phyloP scores from a whole-genome alignment of 2,797 vertebrate genomes.

The Notoglanidium macrostoma region DNA sequence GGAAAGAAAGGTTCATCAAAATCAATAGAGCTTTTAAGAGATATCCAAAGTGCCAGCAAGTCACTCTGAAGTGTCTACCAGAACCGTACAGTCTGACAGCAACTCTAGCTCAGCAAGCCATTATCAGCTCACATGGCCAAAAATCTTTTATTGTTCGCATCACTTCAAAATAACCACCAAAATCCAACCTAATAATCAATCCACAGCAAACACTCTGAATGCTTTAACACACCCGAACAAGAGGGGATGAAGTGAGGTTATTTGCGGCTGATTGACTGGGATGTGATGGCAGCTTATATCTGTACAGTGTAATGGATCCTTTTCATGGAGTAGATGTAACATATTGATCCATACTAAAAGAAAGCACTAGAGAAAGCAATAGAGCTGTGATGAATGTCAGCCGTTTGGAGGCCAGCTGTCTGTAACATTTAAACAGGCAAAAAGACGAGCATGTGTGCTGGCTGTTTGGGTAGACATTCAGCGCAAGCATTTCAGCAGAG shows the following conservation, averaged over 20 bases:
- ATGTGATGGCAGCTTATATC: constrained; percentile 18
- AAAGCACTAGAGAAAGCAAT: constrained; percentile 21
- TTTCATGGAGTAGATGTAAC: constrained; percentile 38
- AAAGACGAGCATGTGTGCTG: constrained; percentile 43
- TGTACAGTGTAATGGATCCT: constrained; percentile 31
- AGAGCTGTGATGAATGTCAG: constrained; percentile 19
- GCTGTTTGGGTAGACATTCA: constrained; percentile 4
- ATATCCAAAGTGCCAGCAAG: constrained; percentile 18
- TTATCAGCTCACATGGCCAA: constrained; percentile 18
- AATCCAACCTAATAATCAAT: constrained; percentile 27
- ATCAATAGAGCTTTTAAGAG: constrained; percentile 28
- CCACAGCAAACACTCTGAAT: not conserved
- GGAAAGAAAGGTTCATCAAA: not conserved
- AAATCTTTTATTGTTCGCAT: constrained; percentile 17
- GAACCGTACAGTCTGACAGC: constrained; percentile 18
- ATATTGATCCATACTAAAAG: constrained; percentile 51
- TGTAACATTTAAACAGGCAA: constrained; percentile 22
- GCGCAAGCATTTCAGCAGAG: constrained; percentile 36
- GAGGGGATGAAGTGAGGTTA: constrained; percentile 16
- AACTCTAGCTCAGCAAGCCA: constrained; percentile 15
- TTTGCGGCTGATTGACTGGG: constrained; percentile 36
- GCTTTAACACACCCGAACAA: constrained; percentile 20
- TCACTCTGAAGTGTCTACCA: constrained; percentile 28
- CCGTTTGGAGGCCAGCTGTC: constrained; percentile 29
- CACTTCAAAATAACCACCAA: constrained; percentile 25